Evolutionary conservation across 2,113 vertebrate genomes (phyloP).

Genomic region (Arvicanthis niloticus): DNA sequence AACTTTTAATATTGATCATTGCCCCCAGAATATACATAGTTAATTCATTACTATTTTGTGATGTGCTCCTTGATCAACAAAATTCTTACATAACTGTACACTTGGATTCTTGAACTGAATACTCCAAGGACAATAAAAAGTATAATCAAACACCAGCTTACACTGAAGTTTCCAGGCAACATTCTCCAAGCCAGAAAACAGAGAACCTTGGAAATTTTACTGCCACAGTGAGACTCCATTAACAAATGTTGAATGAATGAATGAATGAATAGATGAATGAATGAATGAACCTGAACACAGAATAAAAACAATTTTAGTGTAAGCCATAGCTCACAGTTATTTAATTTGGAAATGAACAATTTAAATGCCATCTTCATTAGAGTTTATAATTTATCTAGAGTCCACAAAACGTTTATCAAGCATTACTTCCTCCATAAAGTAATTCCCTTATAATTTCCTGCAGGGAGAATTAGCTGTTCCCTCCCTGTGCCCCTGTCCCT

Average conservation of each 20-base stretch:
- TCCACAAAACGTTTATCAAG: slow-evolving; percentile 27
- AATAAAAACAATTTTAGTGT: slow-evolving; percentile 37
- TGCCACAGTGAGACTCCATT: background rate
- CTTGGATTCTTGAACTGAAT: slow-evolving; percentile 45
- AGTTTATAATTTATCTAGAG: slow-evolving; percentile 54
- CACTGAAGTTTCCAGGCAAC: slow-evolving; percentile 30
- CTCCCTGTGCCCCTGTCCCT: background rate
- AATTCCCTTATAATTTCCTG: slow-evolving; percentile 30
- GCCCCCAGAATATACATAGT: slow-evolving; percentile 36
- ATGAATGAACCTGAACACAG: background rate
- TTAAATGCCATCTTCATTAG: slow-evolving; percentile 48
- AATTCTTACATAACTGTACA: slow-evolving; percentile 53
- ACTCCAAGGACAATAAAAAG: slow-evolving; percentile 49
- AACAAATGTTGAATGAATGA: slow-evolving; percentile 3
- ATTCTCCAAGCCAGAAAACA: slow-evolving; percentile 22
- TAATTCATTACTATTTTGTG: slow-evolving; percentile 50
- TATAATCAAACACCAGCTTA: slow-evolving; percentile 53
- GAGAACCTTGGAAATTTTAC: slow-evolving; percentile 13
- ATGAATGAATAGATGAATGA: background rate
- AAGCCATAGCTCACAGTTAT: slow-evolving; percentile 13
- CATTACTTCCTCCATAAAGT: slow-evolving; percentile 46
- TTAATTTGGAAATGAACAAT: slow-evolving; percentile 57
- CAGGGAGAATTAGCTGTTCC: slow-evolving; percentile 1
- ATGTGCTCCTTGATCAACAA: background rate
- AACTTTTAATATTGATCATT: slow-evolving; percentile 15